Conservation (phyloP, 2,113 vertebrate species). For the Edolisoma coerulescens region DNA sequence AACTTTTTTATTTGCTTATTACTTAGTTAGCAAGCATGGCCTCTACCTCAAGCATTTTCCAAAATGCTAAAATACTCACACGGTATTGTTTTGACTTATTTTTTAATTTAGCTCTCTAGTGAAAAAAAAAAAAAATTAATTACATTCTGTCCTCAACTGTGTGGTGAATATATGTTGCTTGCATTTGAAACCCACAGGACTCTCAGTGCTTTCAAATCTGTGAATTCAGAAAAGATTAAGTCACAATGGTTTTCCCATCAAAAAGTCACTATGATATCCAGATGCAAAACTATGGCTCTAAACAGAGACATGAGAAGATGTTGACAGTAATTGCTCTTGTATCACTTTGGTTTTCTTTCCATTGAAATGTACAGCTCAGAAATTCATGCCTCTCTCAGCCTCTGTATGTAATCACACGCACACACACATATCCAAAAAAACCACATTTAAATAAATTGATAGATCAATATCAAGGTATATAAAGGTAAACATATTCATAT, state of each 20-base stretch:
- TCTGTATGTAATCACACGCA: not conserved
- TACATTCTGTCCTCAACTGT: not conserved
- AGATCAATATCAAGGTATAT: not conserved
- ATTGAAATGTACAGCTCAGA: not conserved
- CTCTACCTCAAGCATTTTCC: not conserved
- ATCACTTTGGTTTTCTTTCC: not conserved
- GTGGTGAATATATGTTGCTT: not conserved
- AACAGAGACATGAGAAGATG: not conserved
- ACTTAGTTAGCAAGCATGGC: not conserved
- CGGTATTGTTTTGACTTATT: not conserved
- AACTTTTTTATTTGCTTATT: not conserved
- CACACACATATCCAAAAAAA: not conserved
- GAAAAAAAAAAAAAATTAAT: not conserved
- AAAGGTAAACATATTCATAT: accelerated
- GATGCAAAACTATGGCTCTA: not conserved
- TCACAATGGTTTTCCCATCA: not conserved
- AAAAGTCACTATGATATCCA: not conserved
- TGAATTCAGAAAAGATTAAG: not conserved
- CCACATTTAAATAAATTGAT: not conserved
- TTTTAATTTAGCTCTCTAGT: not conserved
- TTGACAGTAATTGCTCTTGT: not conserved
- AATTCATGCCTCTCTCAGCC: not conserved
- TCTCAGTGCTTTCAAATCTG: not conserved
- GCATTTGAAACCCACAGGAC: not conserved
- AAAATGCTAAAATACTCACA: not conserved